Evolutionary conservation across 2,797 vertebrate species (phyloP).

Genomic region (Galaxias olidus): DNA sequence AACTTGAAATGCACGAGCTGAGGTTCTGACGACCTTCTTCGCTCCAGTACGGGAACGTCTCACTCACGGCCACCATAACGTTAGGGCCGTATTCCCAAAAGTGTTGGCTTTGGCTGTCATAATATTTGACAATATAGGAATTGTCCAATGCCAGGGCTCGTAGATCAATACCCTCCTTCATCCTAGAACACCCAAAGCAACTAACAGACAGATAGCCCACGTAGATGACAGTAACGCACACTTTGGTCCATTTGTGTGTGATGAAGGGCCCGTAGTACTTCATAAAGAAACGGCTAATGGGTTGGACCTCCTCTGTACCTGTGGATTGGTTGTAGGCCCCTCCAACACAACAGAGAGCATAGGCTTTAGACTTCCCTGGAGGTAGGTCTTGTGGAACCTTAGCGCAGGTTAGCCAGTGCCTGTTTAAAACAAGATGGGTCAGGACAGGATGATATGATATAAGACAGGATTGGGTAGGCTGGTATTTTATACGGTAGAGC

Average conservation of each 20-base stretch:
- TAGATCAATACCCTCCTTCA: conserved; percentile 81
- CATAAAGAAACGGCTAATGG: conserved; percentile 68
- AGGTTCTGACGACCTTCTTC: conserved; percentile 52
- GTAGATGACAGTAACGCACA: conserved; percentile 68
- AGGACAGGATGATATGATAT: too few relatives aligned
- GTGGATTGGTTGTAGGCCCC: conserved; percentile 51
- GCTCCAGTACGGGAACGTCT: conserved; percentile 76
- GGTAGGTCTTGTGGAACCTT: conserved; percentile 61
- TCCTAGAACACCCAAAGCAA: conserved; percentile 73
- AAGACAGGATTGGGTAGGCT: too few relatives aligned
- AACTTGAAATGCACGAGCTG: conserved; percentile 60
- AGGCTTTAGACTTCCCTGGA: conserved; percentile 43
- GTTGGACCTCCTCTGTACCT: conserved; percentile 56
- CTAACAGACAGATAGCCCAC: conserved; percentile 66
- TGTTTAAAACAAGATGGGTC: conserved; percentile 42
- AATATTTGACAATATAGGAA: conserved; percentile 78
- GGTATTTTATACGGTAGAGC: too few relatives aligned
- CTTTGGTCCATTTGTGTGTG: conserved; percentile 65
- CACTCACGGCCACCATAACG: conserved; percentile 78
- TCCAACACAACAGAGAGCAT: conserved; percentile 65
- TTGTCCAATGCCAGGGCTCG: conserved; percentile 78
- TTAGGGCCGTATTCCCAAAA: conserved; percentile 78
- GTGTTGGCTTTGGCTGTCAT: conserved; percentile 68
- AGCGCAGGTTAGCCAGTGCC: conserved; percentile 79
- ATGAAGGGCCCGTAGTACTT: conserved; percentile 74